Evolutionary conservation across 2,888 invertebrate genomes (phyloP), one percentile per base, ranked within the genome.

Genomic region (Chymomyza fuscimana): DNA sequence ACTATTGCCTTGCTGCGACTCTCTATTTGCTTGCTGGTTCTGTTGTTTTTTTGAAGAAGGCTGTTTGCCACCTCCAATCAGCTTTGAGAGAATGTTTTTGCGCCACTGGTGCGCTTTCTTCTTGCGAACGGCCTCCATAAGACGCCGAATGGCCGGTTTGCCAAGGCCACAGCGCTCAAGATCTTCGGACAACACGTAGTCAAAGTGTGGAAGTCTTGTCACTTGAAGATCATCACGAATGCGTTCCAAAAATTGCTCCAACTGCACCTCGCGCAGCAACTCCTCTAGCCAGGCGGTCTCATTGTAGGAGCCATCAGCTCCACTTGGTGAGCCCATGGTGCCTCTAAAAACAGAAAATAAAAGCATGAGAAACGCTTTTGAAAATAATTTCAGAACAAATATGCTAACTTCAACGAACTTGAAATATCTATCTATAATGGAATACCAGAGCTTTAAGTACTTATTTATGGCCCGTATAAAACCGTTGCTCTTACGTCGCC

Each of bases 171-270:
- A 96, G 89, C 96, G 96, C 90, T 98, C 98, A 89, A 99, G 93
- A 92, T 99, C 99, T 81, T 98, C 98, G 0, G 96, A 93, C 88
- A 96, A 96, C n/a, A 99, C 99, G 94, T 97, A 98, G 87, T 99
- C 98, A 91, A 99, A 99, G 92, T 99, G 99, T 65, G 97, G 96
- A 86, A 99, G 92, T 73, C 97, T 94, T 50, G 99, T 97, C 70
- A 98, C 95, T 94, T 98, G 98, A 54, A 98, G 93, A 90, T 98
- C 97, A 93, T 99, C 98, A 77, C 97, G 94, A 70, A 99, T 96
- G 74, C 97, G 94, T 66, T 95, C 94, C 89, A 97, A 95, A 92
- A 99, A 99, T 92, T 98, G 97, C 80, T 96, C 96, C 72, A 99
- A 93, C 92, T 99, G 98, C 62, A 98, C 97, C 92, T 98, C 97